Evolutionary conservation across 2,113 vertebrate genomes (phyloP).

Genomic region (Struthio camelus): DNA sequence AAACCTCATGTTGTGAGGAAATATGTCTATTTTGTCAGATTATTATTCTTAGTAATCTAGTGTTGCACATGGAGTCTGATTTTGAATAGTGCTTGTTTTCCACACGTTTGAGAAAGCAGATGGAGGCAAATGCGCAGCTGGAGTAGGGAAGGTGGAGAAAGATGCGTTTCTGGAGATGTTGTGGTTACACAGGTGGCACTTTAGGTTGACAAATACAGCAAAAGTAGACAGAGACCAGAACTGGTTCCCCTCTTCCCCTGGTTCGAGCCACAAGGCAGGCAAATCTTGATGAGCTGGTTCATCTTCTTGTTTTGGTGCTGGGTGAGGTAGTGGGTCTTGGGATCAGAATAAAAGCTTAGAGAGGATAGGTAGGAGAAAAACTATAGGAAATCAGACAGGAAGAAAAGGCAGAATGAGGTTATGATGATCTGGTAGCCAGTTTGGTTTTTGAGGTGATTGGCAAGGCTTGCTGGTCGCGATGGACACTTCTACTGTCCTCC

Average conservation of each 20-base stretch:
- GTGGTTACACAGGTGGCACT: neutral
- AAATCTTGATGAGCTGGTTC: neutral
- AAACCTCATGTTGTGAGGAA: neutral
- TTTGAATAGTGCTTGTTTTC: neutral
- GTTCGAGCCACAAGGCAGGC: neutral
- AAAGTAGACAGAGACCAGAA: neutral
- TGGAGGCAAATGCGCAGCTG: neutral
- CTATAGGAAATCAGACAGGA: neutral
- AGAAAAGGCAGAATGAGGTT: neutral
- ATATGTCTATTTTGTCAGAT: neutral
- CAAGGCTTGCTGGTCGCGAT: neutral
- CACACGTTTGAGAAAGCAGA: neutral
- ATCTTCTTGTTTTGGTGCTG: neutral
- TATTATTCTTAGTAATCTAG: neutral
- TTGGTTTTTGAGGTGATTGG: neutral
- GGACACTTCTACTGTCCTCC: neutral
- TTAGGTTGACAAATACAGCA: neutral
- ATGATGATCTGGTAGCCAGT: neutral
- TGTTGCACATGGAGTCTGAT: neutral
- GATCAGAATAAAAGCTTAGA: neutral
- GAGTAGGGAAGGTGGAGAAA: neutral
- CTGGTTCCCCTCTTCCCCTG: neutral
- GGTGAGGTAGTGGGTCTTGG: neutral
- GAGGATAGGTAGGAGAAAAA: neutral
- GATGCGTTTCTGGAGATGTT: neutral